Evolutionary conservation across 2,888 invertebrate genomes (phyloP).

Genomic region (Metellina segmentata): DNA sequence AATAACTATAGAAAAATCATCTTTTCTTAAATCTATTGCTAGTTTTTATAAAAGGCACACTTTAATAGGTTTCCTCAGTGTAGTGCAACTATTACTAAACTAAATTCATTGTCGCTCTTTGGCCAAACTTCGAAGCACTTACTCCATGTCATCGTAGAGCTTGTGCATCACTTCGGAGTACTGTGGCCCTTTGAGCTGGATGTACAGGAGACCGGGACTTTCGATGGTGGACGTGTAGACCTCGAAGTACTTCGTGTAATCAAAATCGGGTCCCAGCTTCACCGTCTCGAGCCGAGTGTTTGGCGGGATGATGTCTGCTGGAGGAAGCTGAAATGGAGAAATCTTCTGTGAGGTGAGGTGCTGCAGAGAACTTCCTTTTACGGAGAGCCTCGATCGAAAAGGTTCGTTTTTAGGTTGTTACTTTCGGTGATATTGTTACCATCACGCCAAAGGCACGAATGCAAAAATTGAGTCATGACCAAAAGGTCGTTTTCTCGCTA

Average conservation of each 20-base stretch:
- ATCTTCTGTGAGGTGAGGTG: background rate
- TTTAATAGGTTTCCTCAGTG: too few species aligned
- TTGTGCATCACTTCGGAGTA: background rate
- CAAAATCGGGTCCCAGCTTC: constrained; percentile 16
- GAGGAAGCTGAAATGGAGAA: constrained; percentile 20
- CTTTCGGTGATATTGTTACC: background rate
- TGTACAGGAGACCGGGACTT: constrained; percentile 17
- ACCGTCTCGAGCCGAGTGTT: background rate
- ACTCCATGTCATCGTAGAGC: constrained; percentile 42
- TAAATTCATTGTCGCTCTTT: too few species aligned
- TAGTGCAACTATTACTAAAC: too few species aligned
- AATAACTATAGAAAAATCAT: too few species aligned
- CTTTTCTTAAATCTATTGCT: too few species aligned
- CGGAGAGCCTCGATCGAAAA: background rate
- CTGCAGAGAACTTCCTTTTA: too few species aligned
- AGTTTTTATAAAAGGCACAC: too few species aligned
- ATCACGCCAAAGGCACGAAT: too few species aligned
- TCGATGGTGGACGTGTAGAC: constrained; percentile 41
- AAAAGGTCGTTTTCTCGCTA: too few species aligned
- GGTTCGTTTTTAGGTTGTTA: background rate
- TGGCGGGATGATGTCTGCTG: background rate
- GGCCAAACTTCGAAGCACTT: background rate
- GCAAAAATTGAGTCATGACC: too few species aligned
- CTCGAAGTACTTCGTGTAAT: constrained; percentile 27
- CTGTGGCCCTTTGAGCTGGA: constrained; percentile 18